A percentile compares a stretch with the other conserved stretches of the same genome.
Conservation (phyloP, 92 coral and sea anemone genomes). For the Palythoa heliodiscus region DNA sequence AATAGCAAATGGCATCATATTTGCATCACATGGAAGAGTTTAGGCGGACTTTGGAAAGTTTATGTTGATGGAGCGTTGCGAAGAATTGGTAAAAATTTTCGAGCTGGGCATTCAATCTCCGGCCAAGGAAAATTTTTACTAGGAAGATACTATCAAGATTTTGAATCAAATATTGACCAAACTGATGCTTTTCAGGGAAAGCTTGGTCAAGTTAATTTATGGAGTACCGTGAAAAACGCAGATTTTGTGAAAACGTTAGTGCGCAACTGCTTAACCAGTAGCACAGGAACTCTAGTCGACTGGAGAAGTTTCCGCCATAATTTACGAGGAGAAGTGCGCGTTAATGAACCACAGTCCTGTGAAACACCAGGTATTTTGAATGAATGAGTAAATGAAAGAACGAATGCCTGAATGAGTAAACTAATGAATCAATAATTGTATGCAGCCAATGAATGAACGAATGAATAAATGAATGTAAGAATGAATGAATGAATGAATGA, state of each 20-base stretch:
- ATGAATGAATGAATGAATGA: no score
- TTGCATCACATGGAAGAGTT: no score
- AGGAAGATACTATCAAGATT: not conserved
- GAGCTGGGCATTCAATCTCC: not conserved
- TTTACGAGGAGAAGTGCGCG: not conserved
- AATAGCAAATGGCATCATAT: no score
- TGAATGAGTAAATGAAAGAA: no score
- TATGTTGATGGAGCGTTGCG: conserved; percentile 14
- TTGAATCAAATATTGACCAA: not conserved
- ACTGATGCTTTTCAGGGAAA: conserved; percentile 5
- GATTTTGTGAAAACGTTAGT: not conserved
- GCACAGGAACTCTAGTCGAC: not conserved
- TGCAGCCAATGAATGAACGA: no score
- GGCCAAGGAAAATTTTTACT: conserved; percentile 6
- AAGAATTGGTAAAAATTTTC: not conserved
- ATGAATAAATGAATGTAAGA: no score
- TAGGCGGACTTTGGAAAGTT: no score
- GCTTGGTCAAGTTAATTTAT: conserved; percentile 8
- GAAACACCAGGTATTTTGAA: not conserved
- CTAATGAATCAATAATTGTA: no score
- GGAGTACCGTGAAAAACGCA: not conserved
- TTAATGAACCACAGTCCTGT: not conserved
- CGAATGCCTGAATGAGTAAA: no score
- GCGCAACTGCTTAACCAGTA: not conserved
- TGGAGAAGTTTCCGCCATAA: conserved; percentile 27